A percentile compares a stretch with the other conserved stretches of the same genome.
These are phyloP conservation scores for Drosophila nebulosa DNA, from an alignment of 1,140 invertebrate species.

Conservation along the genomic window DNA sequence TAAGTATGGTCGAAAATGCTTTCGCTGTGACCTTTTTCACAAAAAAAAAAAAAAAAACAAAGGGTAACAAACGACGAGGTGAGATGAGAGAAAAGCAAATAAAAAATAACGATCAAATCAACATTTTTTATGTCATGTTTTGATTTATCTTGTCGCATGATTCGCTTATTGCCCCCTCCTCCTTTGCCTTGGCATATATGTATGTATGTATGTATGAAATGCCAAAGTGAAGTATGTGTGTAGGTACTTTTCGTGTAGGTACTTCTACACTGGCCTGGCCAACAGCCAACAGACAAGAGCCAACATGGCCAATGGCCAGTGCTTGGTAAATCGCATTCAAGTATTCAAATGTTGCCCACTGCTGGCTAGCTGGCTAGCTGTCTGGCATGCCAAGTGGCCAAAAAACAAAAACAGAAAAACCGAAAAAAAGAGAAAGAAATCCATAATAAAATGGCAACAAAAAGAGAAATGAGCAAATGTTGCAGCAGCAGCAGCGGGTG, in stretches of 20 bases:
- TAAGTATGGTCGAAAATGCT: not conserved
- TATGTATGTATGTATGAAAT: not conserved
- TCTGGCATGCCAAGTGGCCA: constrained; percentile 65
- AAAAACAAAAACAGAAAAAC: constrained; percentile 28
- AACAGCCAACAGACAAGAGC: not conserved
- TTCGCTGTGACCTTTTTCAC: not conserved
- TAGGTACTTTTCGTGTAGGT: not conserved
- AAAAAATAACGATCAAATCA: not conserved
- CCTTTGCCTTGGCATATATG: not conserved
- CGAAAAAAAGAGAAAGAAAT: constrained; percentile 30
- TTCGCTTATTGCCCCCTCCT: not conserved
- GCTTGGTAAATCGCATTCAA: constrained; percentile 10
- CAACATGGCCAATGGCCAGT: not conserved
- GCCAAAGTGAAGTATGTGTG: not conserved
- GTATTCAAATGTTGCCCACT: constrained; percentile 65
- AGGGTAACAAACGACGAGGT: not conserved
- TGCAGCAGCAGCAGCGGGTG: constrained; percentile 12
- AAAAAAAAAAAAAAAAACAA: not conserved
- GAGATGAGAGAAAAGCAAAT: not conserved
- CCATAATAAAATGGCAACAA: constrained; percentile 13
- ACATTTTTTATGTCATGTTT: constrained; percentile 1
- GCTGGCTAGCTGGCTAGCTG: constrained; percentile 24
- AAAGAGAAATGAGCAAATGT: constrained; percentile 68
- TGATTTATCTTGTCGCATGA: not conserved
- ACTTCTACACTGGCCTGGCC: not conserved